Base-by-base conservation (phyloP, 2,113 vertebrate genomes). In the Brachirus orientalis region DNA sequence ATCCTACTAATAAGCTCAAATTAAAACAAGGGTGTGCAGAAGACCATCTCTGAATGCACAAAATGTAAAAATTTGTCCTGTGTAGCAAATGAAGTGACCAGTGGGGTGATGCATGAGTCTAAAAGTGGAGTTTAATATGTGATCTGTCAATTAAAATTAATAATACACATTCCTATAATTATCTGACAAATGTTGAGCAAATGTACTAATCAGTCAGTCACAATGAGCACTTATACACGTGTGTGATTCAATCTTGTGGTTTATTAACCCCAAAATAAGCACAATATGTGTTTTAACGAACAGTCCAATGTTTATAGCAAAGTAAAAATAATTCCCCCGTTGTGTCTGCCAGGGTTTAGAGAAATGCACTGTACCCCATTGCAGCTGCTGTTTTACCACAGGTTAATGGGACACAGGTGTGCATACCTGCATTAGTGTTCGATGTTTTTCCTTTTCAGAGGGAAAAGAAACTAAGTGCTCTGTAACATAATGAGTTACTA, bases 371-470 rank as follows among this genome's bases (percentile, higher is more conserved):
- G 43, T 19, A 33, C 14, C 17, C 2, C 12, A 20, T 33, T 10
- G 46, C 76, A 50, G 47, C 63, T 77, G 63, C 56, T 3, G 33
- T 65, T 41, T 12, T 22, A 69, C 43, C 50, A 37, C 18, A 37
- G 38, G 55, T 63, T 54, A 47, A 76, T 55, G 18, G 58, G 70
- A 68, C 76, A 51, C 85, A 79, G 69, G 77, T 80, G 75, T 51
- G 33, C 79, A 74, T 77, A 83, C 66, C 85, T 80, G 56, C 59
- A 54, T 60, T 37, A 41, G 19, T 19, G 43, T 18, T 77, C 50
- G 71, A 51, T 63, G 43, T 77, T 72, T 80, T 63, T 35, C 13
- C 28, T 61, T 61, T 18, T 75, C 3, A 0, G 40, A 47, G 33
- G 70, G 33, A 44, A 56, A 38, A 47, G 40, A 52, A 41, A 55